Base-by-base conservation (phyloP, 2,888 invertebrate genomes). In the Lagria hirta region DNA sequence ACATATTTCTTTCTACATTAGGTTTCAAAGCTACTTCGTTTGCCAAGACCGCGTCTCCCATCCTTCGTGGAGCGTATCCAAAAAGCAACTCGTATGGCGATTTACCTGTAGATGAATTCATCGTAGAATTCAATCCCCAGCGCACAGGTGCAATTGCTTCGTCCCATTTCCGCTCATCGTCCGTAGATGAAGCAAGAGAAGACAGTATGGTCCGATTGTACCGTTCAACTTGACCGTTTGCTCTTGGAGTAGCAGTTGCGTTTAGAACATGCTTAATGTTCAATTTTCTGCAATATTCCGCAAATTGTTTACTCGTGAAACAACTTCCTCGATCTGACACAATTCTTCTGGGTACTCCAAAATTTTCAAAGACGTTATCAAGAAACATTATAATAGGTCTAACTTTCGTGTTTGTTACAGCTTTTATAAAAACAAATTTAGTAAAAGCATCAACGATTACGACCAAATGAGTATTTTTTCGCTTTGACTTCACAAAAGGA, bases 141-240 rank as follows among this genome's bases (percentile, higher is more conserved):
- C 21, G 21, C 4, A 27, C 27, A 10, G 18, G 11, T n/a, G 6
- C 3, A 7, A 27, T 11, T 6, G 6, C 10, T 8, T 14, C 10
- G 15, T 34, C 23, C 34, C 34, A 34, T 4, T 34, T 16, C 4
- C 14, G 22, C n/a, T 21, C 21, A 2, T 33, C 11, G 4, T 7
- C n/a, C n/a, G n/a, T 10, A 3, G 15, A 8, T 5, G 33, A 21
- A 10, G 21, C 15, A 2, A 40, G 8, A n/a, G 36, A 15, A 7
- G 11, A 4, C 2, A 47, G 34, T 8, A 47, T 28, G 11, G 37
- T 45, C 2, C 43, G 34, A 15, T 47, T 47, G 16, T 18, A 35
- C 24, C 48, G 15, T 28, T 48, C 45, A 5, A 48, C 46, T 21
- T 48, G 45, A 10, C 45, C 45, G 26, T 48, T 48, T 6, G 45